A percentile compares a stretch with the other conserved stretches of the same genome.
phyloP scores from a whole-genome alignment of 2,888 invertebrate species.

The Apotomis turbidana region DNA sequence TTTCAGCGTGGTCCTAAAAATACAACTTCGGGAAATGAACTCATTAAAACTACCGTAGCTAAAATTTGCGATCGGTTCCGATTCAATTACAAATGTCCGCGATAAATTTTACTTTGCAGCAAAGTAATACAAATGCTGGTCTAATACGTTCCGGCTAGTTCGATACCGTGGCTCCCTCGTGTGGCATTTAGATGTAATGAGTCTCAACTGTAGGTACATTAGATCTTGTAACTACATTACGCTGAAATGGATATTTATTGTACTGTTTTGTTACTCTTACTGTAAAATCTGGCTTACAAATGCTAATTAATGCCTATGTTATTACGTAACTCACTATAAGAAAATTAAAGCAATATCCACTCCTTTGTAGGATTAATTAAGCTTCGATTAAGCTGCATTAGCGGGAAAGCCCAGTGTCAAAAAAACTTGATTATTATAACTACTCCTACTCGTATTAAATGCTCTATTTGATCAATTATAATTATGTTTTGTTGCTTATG shows the following conservation, averaged over 20 bases:
- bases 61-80: slow-evolving; percentile 56
- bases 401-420: too few species aligned
- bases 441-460: too few species aligned
- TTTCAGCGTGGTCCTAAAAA: too few species aligned
- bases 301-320: too few species aligned
- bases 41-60: slow-evolving; percentile 56
- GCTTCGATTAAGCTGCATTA: too few species aligned
- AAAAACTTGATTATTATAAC: too few species aligned
- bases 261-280: background rate
- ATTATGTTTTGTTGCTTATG: too few species aligned
- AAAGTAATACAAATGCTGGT: slow-evolving; percentile 36
- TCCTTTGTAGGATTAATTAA: too few species aligned
- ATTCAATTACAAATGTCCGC: slow-evolving; percentile 21
- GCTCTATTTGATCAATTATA: too few species aligned
- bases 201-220: slow-evolving; percentile 6
- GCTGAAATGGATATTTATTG: background rate
- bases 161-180: slow-evolving; percentile 26
- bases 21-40: slow-evolving; percentile 1
- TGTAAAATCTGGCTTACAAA: background rate
- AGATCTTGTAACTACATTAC: background rate
- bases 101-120: slow-evolving; percentile 34
- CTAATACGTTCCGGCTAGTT: slow-evolving; percentile 20
- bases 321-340: too few species aligned
- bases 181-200: slow-evolving; percentile 25
- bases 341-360: too few species aligned